Percentiles rank a stretch among this genome's conserved stretches.
These are phyloP conservation scores for Acanthaster planci DNA, from an alignment of 35 echinoderm and acorn worm genomes.

Conservation along the genomic window DNA sequence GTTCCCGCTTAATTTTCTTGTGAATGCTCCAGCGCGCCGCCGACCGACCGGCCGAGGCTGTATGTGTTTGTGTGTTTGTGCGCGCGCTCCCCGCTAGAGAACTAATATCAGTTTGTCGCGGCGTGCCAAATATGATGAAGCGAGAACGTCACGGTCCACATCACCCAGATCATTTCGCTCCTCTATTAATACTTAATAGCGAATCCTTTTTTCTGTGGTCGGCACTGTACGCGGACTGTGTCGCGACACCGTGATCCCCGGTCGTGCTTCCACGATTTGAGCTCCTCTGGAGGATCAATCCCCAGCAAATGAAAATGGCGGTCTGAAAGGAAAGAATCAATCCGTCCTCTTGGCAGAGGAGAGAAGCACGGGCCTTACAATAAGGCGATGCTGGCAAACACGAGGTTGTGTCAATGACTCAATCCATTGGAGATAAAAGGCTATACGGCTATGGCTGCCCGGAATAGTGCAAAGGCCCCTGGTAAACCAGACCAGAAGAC, in stretches of 20 bases:
- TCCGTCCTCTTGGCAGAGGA: too few species aligned
- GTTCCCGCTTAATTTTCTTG: not conserved
- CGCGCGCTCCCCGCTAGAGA: not conserved
- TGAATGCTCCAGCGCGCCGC: not conserved
- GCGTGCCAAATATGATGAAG: not conserved
- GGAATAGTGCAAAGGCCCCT: constrained; percentile 18
- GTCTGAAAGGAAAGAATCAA: too few species aligned
- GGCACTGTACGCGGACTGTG: too few species aligned
- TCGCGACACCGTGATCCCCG: too few species aligned
- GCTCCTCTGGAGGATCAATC: too few species aligned
- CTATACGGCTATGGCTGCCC: not conserved
- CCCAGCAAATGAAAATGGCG: too few species aligned
- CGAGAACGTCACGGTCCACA: constrained; percentile 4
- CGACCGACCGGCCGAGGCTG: not conserved
- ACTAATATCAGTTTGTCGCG: not conserved
- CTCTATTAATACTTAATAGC: not conserved
- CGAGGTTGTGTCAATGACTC: too few species aligned
- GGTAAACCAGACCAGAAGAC: constrained; percentile 10
- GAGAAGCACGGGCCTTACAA: too few species aligned
- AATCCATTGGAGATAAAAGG: not conserved
- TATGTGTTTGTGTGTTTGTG: not conserved
- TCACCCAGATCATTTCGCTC: constrained; percentile 8
- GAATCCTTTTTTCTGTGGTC: not conserved
- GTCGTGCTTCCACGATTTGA: too few species aligned
- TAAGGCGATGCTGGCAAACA: too few species aligned